phyloP scores from a whole-genome alignment of 2,797 vertebrate species.

The Odontamblyopus lacepedii region DNA sequence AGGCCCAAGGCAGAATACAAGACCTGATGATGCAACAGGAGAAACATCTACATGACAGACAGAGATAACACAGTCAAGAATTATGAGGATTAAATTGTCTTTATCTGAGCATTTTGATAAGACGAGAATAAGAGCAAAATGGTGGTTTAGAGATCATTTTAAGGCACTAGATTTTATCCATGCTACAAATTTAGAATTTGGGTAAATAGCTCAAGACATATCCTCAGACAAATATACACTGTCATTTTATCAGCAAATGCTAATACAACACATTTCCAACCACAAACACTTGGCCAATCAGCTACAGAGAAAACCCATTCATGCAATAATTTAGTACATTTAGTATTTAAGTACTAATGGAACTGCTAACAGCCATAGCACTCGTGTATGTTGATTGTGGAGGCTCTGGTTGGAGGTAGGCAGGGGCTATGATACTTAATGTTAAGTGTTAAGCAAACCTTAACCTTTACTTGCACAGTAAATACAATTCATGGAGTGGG shows the following conservation, averaged over 20 bases:
- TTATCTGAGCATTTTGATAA: conserved; percentile 8
- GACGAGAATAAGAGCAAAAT: not conserved
- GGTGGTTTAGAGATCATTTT: not conserved
- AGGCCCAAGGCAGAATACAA: conserved; percentile 34
- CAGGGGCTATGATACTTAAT: too few species aligned
- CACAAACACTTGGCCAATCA: not conserved
- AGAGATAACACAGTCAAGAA: conserved; percentile 3
- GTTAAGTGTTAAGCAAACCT: too few species aligned
- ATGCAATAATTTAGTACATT: not conserved
- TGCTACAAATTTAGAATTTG: not conserved
- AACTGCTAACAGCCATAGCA: not conserved
- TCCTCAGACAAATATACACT: not conserved
- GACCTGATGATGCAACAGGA: conserved; percentile 17
- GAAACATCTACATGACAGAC: conserved; percentile 8
- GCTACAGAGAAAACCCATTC: not conserved
- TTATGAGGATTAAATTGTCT: not conserved
- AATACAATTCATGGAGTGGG: too few species aligned
- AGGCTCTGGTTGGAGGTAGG: not conserved
- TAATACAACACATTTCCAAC: not conserved
- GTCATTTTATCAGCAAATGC: not conserved
- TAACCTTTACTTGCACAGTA: too few species aligned
- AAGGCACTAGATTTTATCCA: not conserved
- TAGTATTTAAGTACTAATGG: not conserved
- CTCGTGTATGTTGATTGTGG: not conserved
- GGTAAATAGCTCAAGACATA: not conserved